phyloP scores from a whole-genome alignment of 1,140 invertebrate genomes.

The Pseudomyrmex pallidus region DNA sequence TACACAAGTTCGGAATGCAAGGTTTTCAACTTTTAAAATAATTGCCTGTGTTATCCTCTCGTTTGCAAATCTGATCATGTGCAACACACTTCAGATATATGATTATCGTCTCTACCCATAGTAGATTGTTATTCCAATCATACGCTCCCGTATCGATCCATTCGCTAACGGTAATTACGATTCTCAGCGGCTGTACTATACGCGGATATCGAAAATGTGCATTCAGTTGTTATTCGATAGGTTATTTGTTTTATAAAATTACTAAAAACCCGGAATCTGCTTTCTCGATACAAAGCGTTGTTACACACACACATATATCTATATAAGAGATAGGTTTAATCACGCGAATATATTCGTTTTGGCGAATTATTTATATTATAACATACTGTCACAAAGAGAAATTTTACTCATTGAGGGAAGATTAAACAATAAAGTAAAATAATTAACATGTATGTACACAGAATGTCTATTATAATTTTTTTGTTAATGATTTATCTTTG shows the following conservation, averaged over 20 bases:
- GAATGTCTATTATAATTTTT: neutral
- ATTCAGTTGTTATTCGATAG: constrained; percentile 39
- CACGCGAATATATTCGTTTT: constrained; percentile 25
- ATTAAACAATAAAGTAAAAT: constrained; percentile 58
- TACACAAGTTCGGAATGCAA: neutral
- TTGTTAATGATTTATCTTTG: constrained; percentile 17
- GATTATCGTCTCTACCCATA: neutral
- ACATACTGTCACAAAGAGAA: constrained; percentile 11
- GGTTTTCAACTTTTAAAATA: neutral
- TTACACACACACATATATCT: neutral
- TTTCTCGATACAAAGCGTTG: constrained; percentile 9
- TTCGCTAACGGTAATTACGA: constrained; percentile 33
- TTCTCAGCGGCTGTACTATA: neutral
- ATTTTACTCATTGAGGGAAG: constrained; percentile 23
- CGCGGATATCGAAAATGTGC: constrained; percentile 32
- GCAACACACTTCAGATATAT: neutral
- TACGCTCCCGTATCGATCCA: neutral
- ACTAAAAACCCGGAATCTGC: constrained; percentile 26
- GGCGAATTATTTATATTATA: constrained; percentile 12
- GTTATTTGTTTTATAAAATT: constrained; percentile 51
- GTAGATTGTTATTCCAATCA: constrained; percentile 38
- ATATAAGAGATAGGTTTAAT: constrained; percentile 39
- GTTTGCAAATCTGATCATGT: neutral
- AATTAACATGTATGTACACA: neutral
- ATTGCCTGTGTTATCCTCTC: neutral